Percentiles rank a stretch among this genome's conserved stretches.
phyloP scores from a whole-genome alignment of 2,888 invertebrate species.

The Tenthredo notha region DNA sequence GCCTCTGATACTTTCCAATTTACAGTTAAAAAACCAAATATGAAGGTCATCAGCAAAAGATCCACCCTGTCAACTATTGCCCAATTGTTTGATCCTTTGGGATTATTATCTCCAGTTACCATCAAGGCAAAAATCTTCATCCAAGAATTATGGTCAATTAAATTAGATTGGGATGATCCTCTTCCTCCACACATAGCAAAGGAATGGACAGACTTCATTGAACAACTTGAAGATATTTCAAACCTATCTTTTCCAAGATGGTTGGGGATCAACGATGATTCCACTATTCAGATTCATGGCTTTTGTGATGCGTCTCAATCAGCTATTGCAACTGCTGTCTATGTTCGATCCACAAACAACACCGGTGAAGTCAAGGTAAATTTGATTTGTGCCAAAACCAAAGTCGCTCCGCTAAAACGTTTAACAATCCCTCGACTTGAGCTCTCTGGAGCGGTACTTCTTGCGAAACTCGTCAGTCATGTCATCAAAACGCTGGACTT shows the following conservation, averaged over 20 bases:
- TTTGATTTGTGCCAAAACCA: constrained; percentile 44
- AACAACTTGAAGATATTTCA: constrained; percentile 25
- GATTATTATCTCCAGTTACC: neutral
- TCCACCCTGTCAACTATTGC: neutral
- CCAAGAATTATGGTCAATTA: constrained; percentile 14
- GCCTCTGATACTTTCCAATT: neutral
- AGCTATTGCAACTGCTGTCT: constrained; percentile 40
- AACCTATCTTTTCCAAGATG: constrained; percentile 48
- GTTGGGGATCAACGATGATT: neutral
- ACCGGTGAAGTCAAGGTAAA: neutral
- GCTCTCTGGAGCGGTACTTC: constrained; percentile 51
- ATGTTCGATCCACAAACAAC: neutral
- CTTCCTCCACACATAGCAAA: neutral
- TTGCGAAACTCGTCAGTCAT: constrained; percentile 26
- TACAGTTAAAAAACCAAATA: neutral
- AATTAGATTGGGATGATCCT: neutral
- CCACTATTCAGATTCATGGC: constrained; percentile 46
- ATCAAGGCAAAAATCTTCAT: constrained; percentile 21
- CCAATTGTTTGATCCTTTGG: constrained; percentile 37
- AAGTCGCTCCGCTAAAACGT: constrained; percentile 54
- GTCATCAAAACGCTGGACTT: neutral
- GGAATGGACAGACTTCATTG: constrained; percentile 26
- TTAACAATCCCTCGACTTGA: constrained; percentile 56
- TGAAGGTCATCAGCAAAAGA: neutral
- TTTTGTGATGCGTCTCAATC: constrained; percentile 49